Conservation (phyloP, 2,797 vertebrate genomes). For the Anas flavirostris region DNA sequence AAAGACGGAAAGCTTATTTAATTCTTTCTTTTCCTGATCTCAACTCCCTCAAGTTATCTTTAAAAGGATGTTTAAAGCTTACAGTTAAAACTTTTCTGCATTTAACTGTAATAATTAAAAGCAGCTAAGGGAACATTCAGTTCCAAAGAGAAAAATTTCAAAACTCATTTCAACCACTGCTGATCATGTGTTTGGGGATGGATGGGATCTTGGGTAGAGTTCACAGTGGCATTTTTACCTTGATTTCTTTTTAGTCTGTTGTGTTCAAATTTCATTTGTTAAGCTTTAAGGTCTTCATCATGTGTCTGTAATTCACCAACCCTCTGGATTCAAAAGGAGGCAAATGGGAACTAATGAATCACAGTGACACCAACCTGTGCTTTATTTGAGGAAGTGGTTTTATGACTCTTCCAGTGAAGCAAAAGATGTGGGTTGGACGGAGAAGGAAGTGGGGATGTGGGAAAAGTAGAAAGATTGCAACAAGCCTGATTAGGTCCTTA, state of each 20-base stretch:
- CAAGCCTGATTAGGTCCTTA: not conserved
- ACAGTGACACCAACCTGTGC: not conserved
- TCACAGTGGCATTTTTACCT: not conserved
- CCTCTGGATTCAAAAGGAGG: not conserved
- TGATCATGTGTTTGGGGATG: not conserved
- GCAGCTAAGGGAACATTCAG: not conserved
- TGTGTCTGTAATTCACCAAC: not conserved
- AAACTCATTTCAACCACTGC: not conserved
- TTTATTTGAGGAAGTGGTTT: not conserved
- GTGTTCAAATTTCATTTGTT: not conserved
- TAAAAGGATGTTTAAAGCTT: constrained; percentile 48
- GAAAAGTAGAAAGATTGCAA: not conserved
- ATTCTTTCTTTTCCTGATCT: constrained; percentile 53
- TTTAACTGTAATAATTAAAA: constrained; percentile 57
- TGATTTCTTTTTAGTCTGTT: not conserved
- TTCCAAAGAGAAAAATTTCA: not conserved
- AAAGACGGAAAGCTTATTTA: constrained; percentile 52
- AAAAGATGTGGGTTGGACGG: not conserved
- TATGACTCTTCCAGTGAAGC: not conserved
- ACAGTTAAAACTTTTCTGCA: constrained; percentile 41
- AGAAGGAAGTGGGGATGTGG: not conserved
- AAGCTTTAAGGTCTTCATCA: not conserved
- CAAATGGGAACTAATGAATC: not conserved
- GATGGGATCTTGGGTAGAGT: not conserved
- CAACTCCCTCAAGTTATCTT: constrained; percentile 46